phyloP scores from a whole-genome alignment of 2,797 vertebrate species.

The Sebastes melanostomus region DNA sequence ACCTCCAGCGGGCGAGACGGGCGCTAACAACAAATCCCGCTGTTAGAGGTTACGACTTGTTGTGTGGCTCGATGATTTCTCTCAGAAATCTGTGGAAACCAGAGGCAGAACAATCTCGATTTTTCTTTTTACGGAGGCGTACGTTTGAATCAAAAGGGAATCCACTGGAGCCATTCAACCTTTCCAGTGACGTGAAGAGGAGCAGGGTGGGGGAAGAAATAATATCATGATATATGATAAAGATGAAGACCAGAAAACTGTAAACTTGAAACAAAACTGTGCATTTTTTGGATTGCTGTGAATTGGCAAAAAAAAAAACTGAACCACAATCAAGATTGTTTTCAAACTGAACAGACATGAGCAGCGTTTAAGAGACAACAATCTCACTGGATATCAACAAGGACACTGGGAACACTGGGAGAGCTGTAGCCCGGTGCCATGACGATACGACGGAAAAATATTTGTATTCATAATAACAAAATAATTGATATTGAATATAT shows the following conservation, averaged over 20 bases:
- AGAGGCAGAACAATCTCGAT: constrained; percentile 62
- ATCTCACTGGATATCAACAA: constrained; percentile 84
- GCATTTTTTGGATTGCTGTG: constrained; percentile 75
- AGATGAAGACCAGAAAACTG: constrained; percentile 79
- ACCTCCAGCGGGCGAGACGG: constrained; percentile 23
- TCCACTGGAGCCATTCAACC: constrained; percentile 8
- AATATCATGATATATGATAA: constrained; percentile 68
- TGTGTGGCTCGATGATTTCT: constrained; percentile 13
- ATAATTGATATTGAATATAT: constrained; percentile 74
- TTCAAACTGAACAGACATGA: constrained; percentile 79
- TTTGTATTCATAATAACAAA: constrained; percentile 68
- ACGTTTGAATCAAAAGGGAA: constrained; percentile 63
- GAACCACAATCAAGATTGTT: constrained; percentile 79
- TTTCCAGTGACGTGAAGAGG: constrained; percentile 42
- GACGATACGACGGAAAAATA: constrained; percentile 52
- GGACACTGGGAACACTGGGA: constrained; percentile 61
- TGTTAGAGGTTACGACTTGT: neutral
- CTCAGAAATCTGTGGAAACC: constrained; percentile 35
- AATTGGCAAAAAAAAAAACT: constrained; percentile 61
- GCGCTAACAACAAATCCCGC: constrained; percentile 10
- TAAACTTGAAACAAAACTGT: constrained; percentile 75
- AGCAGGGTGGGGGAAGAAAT: neutral
- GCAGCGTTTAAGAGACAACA: constrained; percentile 81
- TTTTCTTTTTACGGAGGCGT: constrained; percentile 60
- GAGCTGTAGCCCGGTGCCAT: constrained; percentile 72